Evolutionary conservation across 2,797 vertebrate genomes (phyloP), one percentile per base, ranked within the genome.

Genomic region (Crenichthys baileyi): DNA sequence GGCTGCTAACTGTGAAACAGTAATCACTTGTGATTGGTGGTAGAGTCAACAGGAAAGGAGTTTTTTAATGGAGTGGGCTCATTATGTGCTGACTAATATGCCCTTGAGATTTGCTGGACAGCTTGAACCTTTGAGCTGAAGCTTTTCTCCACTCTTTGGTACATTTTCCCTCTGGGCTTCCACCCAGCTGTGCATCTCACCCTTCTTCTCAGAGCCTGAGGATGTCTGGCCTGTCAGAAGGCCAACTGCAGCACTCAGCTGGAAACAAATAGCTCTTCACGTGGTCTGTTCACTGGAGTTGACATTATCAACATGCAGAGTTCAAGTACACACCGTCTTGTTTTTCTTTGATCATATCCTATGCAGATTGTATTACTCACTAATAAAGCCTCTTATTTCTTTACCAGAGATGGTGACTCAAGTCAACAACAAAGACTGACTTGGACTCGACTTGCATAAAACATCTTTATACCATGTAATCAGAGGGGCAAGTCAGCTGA

Each of bases 51-150:
- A 79, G 83, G 77, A 89, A 77, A 41, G 68, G 36, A 46, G 26
- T 79, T 0, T 67, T 75, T 58, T 50, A 51, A 65, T 18, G 63
- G 78, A 79, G 82, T 20, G 41, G 76, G 80, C 81, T 86, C 1
- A 39, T 90, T 86, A 86, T n/a, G 71, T 82, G 83, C 79, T 87
- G 84, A 91, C 79, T 85, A 88, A 89, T 87, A 78, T 89, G 70
- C 75, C 85, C 74, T 73, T 5, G n/a, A 85, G 81, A 74, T 79
- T 31, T 67, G 71, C 44, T 76, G 65, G 81, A 82, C 83, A 89
- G 87, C 76, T 80, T 89, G 79, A 86, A 90, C 71, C 83, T 87
- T 73, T 80, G 56, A 80, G 53, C 22, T 20, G 26, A 80, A 82
- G 79, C 8, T n/a, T 80, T 50, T 5, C 44, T 70, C 26, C 65